Evolutionary conservation across 2,888 invertebrate species (phyloP).

Genomic region (Rotaria macrura): DNA sequence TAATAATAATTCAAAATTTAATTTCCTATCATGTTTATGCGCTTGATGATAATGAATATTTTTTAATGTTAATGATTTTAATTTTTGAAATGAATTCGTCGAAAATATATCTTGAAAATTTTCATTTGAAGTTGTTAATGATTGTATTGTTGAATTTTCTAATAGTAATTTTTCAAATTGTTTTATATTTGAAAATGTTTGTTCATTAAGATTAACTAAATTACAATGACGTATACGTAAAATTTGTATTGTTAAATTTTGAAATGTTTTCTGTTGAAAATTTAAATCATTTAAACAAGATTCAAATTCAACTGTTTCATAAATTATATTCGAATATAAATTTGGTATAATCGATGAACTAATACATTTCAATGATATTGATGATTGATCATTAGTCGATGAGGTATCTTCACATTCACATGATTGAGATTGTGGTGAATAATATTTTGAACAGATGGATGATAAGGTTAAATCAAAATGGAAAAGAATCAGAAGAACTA

Average conservation of each 20-base stretch:
- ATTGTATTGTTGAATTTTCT: background rate
- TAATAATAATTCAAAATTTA: background rate
- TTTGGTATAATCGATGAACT: background rate
- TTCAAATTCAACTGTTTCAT: background rate
- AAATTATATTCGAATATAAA: background rate
- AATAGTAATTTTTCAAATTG: background rate
- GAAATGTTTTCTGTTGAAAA: background rate
- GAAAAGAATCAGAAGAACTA: background rate
- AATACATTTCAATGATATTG: background rate
- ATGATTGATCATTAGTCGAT: background rate
- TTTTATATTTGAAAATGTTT: background rate
- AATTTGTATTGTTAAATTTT: background rate
- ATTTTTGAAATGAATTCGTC: background rate
- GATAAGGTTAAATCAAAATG: background rate
- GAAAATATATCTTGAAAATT: background rate
- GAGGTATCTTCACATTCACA: background rate
- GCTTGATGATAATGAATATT: background rate
- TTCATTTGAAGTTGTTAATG: background rate
- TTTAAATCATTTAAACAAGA: background rate
- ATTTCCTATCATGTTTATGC: background rate
- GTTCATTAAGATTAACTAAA: background rate
- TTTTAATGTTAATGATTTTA: constrained; percentile 8
- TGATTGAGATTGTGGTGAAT: background rate
- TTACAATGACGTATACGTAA: constrained; percentile 4
- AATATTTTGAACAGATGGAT: background rate